A percentile compares a stretch with the other conserved stretches of the same genome.
phyloP scores from a whole-genome alignment of 1,140 invertebrate genomes.

The Mercenaria mercenaria region DNA sequence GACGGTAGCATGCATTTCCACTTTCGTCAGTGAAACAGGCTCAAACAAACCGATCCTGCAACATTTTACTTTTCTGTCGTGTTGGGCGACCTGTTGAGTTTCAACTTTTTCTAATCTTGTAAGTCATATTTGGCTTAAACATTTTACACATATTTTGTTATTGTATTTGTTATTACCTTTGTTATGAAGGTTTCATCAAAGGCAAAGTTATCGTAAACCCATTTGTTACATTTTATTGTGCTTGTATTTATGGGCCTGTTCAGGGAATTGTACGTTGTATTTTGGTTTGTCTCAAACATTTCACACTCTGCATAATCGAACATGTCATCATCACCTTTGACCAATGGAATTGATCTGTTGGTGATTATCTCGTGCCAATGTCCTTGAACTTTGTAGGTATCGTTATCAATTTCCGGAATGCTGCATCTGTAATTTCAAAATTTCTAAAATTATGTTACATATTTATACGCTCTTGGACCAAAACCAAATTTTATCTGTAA shows the following conservation, averaged over 20 bases:
- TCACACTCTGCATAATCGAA: slow-evolving; percentile 22
- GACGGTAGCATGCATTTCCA: too few species aligned
- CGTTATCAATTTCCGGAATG: slow-evolving; percentile 53
- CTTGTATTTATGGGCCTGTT: slow-evolving; percentile 89
- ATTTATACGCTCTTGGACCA: too few species aligned
- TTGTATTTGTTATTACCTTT: slow-evolving; percentile 7
- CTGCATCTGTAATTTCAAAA: too few species aligned
- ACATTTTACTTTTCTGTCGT: too few species aligned
- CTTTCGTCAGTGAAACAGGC: too few species aligned
- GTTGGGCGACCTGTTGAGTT: too few species aligned
- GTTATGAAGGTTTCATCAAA: slow-evolving; percentile 82
- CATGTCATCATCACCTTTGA: slow-evolving; percentile 8
- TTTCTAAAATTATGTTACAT: too few species aligned
- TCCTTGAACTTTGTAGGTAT: slow-evolving; percentile 57
- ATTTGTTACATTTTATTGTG: slow-evolving; percentile 93
- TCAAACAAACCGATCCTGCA: too few species aligned
- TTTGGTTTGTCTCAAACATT: slow-evolving; percentile 24
- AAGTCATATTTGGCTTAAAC: too few species aligned
- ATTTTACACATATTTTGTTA: too few species aligned
- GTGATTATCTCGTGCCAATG: slow-evolving; percentile 57
- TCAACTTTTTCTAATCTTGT: too few species aligned
- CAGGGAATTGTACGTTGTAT: slow-evolving; percentile 45
- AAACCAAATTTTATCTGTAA: too few species aligned
- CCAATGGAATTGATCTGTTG: slow-evolving; percentile 65
- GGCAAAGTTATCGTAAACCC: slow-evolving; percentile 91